phyloP scores from a whole-genome alignment of 2,888 invertebrate genomes.

The Conchocele bisecta region DNA sequence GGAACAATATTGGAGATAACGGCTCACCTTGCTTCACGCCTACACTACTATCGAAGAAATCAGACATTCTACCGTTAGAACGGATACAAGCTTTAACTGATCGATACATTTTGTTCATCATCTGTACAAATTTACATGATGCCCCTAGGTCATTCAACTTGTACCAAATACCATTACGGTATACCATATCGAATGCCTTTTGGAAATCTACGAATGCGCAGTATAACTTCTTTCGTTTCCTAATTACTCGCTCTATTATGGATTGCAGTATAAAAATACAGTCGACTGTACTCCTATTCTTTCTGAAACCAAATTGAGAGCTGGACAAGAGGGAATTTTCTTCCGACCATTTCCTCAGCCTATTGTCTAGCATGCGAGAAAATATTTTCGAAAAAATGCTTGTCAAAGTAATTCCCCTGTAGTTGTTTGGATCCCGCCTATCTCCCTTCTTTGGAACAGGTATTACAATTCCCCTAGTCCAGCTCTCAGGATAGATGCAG shows the following conservation, averaged over 20 bases:
- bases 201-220: constrained; percentile 25
- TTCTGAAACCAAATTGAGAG: constrained; percentile 25
- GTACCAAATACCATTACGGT: constrained; percentile 10
- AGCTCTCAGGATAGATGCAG: neutral
- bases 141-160: constrained; percentile 4
- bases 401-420: constrained; percentile 9
- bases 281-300: constrained; percentile 16
- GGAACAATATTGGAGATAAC: constrained; percentile 15
- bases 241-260: neutral
- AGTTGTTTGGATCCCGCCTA: constrained; percentile 11
- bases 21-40: constrained; percentile 34
- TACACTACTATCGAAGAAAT: constrained; percentile 20
- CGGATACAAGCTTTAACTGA: constrained; percentile 12
- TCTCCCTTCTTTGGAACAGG: constrained; percentile 21
- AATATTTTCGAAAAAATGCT: constrained; percentile 25
- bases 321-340: constrained; percentile 5
- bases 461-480: constrained; percentile 8
- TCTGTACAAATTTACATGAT: constrained; percentile 26
- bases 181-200: constrained; percentile 22
- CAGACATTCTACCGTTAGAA: constrained; percentile 2
- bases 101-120: constrained; percentile 17
- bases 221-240: constrained; percentile 9
- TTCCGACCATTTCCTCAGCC: neutral
- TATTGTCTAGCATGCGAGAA: neutral
- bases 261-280: constrained; percentile 18